Percentiles rank a stretch among this genome's conserved stretches.
These are phyloP conservation scores for Enteromius fasciolatus DNA, from an alignment of 2,797 vertebrate species.

Conservation along the genomic window DNA sequence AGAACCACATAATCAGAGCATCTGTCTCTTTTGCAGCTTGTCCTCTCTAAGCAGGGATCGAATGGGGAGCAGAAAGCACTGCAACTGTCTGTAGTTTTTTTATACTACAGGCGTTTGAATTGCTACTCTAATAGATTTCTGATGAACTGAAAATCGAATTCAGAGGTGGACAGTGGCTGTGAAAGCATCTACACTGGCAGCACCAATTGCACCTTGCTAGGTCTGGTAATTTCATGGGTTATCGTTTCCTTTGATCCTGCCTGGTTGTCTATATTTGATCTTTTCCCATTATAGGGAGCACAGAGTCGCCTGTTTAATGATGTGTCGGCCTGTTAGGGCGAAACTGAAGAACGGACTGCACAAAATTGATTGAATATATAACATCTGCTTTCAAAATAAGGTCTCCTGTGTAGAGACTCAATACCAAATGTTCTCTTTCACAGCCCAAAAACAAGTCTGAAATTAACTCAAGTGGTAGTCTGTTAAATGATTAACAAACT, in stretches of 20 bases:
- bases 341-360: slow-evolving; percentile 23
- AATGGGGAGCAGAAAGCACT: background rate
- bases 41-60: background rate
- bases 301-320: slow-evolving; percentile 47
- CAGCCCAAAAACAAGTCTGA: background rate
- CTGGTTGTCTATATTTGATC: slow-evolving; percentile 59
- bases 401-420: background rate
- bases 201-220: slow-evolving; percentile 37
- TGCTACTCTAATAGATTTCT: slow-evolving; percentile 38
- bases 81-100: slow-evolving; percentile 20
- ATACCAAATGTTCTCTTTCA: background rate
- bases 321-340: slow-evolving; percentile 19
- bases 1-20: slow-evolving; percentile 28
- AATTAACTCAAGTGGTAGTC: background rate
- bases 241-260: slow-evolving; percentile 58
- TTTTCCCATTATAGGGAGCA: slow-evolving; percentile 40
- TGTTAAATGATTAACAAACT: background rate
- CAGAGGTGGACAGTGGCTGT: slow-evolving; percentile 32
- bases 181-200: slow-evolving; percentile 39
- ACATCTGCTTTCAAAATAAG: slow-evolving; percentile 3
- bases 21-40: slow-evolving; percentile 23
- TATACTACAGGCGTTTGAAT: slow-evolving; percentile 37
- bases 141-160: slow-evolving; percentile 48
- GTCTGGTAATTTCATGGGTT: slow-evolving; percentile 56
- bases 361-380: slow-evolving; percentile 39